Evolutionary conservation across 2,797 vertebrate genomes (phyloP), one percentile per base, ranked within the genome.

Genomic region (Helarctos malayanus): DNA sequence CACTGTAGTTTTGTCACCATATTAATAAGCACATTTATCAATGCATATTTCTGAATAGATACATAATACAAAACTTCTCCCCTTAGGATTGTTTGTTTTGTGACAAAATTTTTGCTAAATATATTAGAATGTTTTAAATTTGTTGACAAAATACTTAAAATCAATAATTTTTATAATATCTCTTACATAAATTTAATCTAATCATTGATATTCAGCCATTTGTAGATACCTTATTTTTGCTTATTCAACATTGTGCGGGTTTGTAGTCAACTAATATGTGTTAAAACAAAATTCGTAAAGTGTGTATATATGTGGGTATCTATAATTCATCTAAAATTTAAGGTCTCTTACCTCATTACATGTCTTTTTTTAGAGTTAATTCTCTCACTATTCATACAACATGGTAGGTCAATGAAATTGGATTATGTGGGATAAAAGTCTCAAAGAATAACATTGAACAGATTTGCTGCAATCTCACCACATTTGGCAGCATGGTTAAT

Each of bases 341-440:
- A 95, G 11, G 10, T 80, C 61, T 27, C 38, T 95, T 95, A 86
- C 13, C 81, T 94, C 6, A 59, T 71, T 84, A 71, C 85, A 68
- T 80, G 45, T 88, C 25, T 92, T 49, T 57, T 65, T 63, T 90
- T 85, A 38, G 76, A 80, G 47, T 56, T 92, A 93, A 89, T 87
- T 92, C 54, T 88, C 56, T 97, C 73, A 56, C 79, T 97, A 78
- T 82, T 97, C 76, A 95, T 92, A 94, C 89, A 95, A 85, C 38
- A 73, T 89, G 75, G 71, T 27, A 94, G 69, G 89, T 78, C 86
- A 96, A 73, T 32, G 47, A 89, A 96, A 96, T 81, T 96, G 82
- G 80, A 96, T 97, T 95, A 93, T 68, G 14, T 80, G 45, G 32
- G 54, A 95, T 95, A 92, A 97, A 97, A 92, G 91, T 32, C 71